Base-by-base conservation (phyloP, 1,140 invertebrate genomes). In the Steinernema khuongi region DNA sequence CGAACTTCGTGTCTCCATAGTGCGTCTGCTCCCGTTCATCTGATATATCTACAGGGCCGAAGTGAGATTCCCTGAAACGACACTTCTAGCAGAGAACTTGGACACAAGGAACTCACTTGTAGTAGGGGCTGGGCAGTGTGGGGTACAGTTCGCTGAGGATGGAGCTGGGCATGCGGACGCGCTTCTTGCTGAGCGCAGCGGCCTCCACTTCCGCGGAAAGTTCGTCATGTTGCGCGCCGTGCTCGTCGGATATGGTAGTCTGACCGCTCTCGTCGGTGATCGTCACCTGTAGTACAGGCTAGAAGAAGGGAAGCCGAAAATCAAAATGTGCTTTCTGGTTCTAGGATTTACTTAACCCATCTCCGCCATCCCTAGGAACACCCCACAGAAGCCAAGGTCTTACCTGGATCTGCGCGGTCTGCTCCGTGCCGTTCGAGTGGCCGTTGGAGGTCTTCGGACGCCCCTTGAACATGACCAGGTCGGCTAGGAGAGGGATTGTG, bases 71-170 rank as follows among this genome's bases (percentile, higher is more conserved):
- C 44, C 83, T 85, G 68, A 69, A 78, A 74, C 7, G 28, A 18
- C 31, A n/a, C 31, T 68, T 41, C 50, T 71, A 1, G n/a, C n/a
- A n/a, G n/a, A 72, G 22, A 0, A 14, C 43, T 36, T 32, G 41
- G 67, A 18, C 50, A 26, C 22, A n/a, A 31, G 31, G 31, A 19
- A 44, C 75, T 36, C 43, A 85, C 82, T 74, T 83, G 67, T 85
- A 84, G 74, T 83, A 84, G 1, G 83, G 83, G 43, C 71, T 74
- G 11, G 83, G 84, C 74, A 84, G 74, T 19, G 79, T 75, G 1
- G 83, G 83, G 68, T 84, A 84, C 26, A 84, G 67, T 68, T 84
- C 83, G 44, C 74, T 79, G 19, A 84, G 75, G 60, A 84, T 83
- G 1, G 83, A 84, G 28, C 80, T 82, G 1, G 83, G 83, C 83